Conservation (phyloP, 2,888 invertebrate genomes). For the Abrostola triplasia region DNA sequence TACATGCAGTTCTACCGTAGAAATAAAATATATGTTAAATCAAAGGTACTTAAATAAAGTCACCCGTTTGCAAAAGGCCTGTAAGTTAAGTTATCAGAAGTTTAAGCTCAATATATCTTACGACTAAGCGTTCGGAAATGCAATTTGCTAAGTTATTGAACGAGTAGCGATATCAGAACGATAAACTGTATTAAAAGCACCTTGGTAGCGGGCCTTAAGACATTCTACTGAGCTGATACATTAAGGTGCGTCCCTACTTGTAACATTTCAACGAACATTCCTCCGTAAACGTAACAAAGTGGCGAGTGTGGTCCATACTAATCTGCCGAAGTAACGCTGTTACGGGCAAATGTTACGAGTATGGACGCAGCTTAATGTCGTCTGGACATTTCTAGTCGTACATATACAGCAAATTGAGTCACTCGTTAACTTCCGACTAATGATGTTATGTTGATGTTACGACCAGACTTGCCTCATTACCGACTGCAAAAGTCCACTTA, state of each 20-base stretch:
- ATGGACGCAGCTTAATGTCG: too few relatives aligned
- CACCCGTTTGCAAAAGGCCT: too few relatives aligned
- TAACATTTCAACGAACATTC: not conserved
- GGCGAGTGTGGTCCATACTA: too few relatives aligned
- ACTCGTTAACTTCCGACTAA: conserved; percentile 36
- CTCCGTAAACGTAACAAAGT: too few relatives aligned
- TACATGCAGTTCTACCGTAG: too few relatives aligned
- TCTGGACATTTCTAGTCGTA: not conserved
- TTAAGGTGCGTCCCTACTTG: not conserved
- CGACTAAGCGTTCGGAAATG: not conserved
- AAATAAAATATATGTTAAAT: too few relatives aligned
- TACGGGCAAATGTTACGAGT: too few relatives aligned
- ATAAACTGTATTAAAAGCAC: not conserved
- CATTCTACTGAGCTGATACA: not conserved
- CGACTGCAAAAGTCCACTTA: conserved; percentile 31
- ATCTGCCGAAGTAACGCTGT: too few relatives aligned
- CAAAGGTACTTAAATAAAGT: too few relatives aligned
- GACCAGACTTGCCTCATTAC: conserved; percentile 21
- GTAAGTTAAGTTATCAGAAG: not conserved
- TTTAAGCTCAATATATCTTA: not conserved
- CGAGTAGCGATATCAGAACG: not conserved
- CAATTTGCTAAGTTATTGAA: not conserved
- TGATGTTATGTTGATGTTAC: conserved; percentile 28
- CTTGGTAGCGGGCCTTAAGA: not conserved
- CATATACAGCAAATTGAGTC: conserved; percentile 22